phyloP scores from a whole-genome alignment of 2,797 vertebrate genomes.

The Oryzias sinensis region DNA sequence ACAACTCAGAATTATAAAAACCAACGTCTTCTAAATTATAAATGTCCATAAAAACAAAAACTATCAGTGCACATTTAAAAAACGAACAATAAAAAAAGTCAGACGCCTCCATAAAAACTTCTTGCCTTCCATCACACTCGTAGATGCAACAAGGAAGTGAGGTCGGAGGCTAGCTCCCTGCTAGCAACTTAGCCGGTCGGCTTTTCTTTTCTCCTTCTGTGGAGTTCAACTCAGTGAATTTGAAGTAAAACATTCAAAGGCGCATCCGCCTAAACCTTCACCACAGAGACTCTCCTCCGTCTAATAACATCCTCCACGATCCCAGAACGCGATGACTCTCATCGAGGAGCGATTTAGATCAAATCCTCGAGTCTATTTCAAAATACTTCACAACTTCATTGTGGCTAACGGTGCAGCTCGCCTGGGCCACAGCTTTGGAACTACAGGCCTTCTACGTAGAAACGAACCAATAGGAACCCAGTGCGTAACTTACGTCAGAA shows the following conservation, averaged over 20 bases:
- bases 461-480: slow-evolving; percentile 57
- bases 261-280: slow-evolving; percentile 8
- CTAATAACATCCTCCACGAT: not conserved
- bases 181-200: slow-evolving; percentile 47
- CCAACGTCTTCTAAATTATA: slow-evolving; percentile 14
- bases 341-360: not conserved
- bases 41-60: slow-evolving; percentile 2
- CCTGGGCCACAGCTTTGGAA: slow-evolving; percentile 67
- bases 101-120: slow-evolving; percentile 56
- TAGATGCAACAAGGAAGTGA: slow-evolving; percentile 78
- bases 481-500: slow-evolving; percentile 43
- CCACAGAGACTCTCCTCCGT: not conserved
- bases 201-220: slow-evolving; percentile 58
- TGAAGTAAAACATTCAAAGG: slow-evolving; percentile 52
- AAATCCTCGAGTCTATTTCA: slow-evolving; percentile 15
- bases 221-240: slow-evolving; percentile 65
- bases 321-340: slow-evolving; percentile 1
- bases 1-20: slow-evolving; percentile 16
- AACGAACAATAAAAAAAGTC: slow-evolving; percentile 19
- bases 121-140: slow-evolving; percentile 66
- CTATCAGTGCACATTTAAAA: slow-evolving; percentile 10
- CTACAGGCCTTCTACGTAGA: slow-evolving; percentile 66
- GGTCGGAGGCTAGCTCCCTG: slow-evolving; percentile 28
- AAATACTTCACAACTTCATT: slow-evolving; percentile 56
- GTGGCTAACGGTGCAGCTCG: slow-evolving; percentile 51